These are phyloP conservation scores for Phyllostomus discolor DNA, from an alignment of 2,113 vertebrate genomes.

Conservation along the genomic window DNA sequence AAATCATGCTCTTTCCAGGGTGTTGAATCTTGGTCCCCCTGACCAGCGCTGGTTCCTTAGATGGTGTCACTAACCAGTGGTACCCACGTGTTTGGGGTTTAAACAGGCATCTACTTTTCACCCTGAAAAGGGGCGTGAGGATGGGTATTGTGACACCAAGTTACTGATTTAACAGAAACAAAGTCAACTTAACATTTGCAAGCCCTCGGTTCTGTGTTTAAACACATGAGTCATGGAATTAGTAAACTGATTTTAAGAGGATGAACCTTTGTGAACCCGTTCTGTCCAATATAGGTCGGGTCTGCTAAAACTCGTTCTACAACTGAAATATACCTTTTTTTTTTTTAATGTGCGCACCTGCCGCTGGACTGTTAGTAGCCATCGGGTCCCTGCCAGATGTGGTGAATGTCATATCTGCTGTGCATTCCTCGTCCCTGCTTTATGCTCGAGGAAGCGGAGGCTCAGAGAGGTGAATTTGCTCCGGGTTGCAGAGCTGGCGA, in stretches of 20 bases:
- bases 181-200: conserved; percentile 42
- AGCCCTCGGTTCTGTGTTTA: not conserved
- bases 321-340: not conserved
- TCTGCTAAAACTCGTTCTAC: not conserved
- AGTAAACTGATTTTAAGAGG: conserved; percentile 36
- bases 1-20: not conserved
- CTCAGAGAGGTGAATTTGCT: not conserved
- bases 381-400: rapidly evolving
- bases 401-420: not conserved
- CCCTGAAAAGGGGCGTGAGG: not conserved
- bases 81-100: not conserved
- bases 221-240: conserved; percentile 25
- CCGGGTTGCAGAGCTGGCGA: not conserved
- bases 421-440: not conserved
- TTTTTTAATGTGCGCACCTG: not conserved
- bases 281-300: not conserved
- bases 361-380: not conserved
- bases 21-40: not conserved
- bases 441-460: too few species aligned
- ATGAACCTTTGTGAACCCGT: not conserved
- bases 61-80: not conserved
- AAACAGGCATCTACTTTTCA: not conserved
- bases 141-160: not conserved
- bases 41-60: not conserved
- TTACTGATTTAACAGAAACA: not conserved